A percentile compares a stretch with the other conserved stretches of the same genome.
Evolutionary conservation across 2,888 invertebrate species (phyloP).

Genomic region (Oxytorus armatus): DNA sequence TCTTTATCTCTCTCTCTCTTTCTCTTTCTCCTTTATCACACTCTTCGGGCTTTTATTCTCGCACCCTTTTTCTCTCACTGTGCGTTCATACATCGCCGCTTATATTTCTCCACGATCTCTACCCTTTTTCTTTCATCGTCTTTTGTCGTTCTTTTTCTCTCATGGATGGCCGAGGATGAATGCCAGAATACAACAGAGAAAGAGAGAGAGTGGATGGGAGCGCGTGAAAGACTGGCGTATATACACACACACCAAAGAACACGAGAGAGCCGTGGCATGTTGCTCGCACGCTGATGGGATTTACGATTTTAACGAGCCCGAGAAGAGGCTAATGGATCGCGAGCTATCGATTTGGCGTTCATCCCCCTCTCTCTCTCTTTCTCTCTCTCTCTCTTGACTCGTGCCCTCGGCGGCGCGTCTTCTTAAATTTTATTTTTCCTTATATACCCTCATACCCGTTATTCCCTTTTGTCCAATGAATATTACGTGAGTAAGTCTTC

Average conservation of each 20-base stretch:
- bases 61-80: conserved; percentile 14
- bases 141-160: conserved; percentile 22
- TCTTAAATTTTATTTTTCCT: conserved; percentile 38
- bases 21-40: conserved; percentile 7
- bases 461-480: conserved; percentile 2
- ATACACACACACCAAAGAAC: conserved; percentile 68
- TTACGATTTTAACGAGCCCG: conserved; percentile 68
- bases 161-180: background rate
- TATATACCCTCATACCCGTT: background rate
- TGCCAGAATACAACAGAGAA: conserved; percentile 14
- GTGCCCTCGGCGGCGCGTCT: conserved; percentile 47
- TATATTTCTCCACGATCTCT: conserved; percentile 32
- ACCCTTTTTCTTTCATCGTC: conserved; percentile 20
- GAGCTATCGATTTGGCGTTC: conserved; percentile 61
- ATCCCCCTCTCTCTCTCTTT: conserved; percentile 1
- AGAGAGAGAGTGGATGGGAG: conserved; percentile 20
- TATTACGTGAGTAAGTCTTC: conserved; percentile 4
- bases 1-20: background rate
- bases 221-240: conserved; percentile 71
- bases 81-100: conserved; percentile 14
- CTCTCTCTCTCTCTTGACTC: background rate
- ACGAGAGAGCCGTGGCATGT: conserved; percentile 64
- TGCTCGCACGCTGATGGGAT: conserved; percentile 70
- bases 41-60: conserved; percentile 38
- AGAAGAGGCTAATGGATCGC: conserved; percentile 67